These are phyloP conservation scores for Anthopleura xanthogrammica DNA, from an alignment of 92 coral and sea anemone species.

Conservation along the genomic window DNA sequence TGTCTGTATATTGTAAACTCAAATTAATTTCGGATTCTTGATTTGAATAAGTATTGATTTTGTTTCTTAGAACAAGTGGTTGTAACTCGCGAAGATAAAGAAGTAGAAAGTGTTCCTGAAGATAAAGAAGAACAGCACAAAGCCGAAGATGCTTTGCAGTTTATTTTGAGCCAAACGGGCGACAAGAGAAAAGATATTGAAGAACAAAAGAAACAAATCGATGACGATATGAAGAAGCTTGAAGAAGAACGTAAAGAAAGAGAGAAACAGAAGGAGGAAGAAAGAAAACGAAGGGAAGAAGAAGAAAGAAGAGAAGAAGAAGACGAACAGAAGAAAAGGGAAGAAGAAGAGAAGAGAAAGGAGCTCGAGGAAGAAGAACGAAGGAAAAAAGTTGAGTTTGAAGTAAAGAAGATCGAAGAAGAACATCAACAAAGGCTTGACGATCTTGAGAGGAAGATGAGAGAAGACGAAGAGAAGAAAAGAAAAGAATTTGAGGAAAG, in stretches of 20 bases:
- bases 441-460: constrained; percentile 36
- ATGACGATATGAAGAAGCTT: constrained; percentile 55
- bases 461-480: constrained; percentile 57
- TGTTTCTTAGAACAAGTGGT: constrained; percentile 43
- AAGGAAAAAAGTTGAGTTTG: constrained; percentile 35
- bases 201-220: constrained; percentile 49
- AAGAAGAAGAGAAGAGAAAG: constrained; percentile 42
- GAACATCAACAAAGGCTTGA: constrained; percentile 33
- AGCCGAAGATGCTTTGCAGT: constrained; percentile 47
- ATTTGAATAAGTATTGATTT: neutral
- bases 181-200: constrained; percentile 55
- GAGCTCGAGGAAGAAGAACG: constrained; percentile 46
- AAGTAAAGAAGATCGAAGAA: constrained; percentile 38
- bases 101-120: constrained; percentile 26
- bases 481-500: constrained; percentile 41
- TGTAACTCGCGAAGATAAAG: constrained; percentile 40
- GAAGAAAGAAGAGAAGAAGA: constrained; percentile 53
- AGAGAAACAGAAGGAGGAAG: constrained; percentile 48
- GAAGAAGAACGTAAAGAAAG: constrained; percentile 58
- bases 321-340: constrained; percentile 59
- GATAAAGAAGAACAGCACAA: constrained; percentile 43
- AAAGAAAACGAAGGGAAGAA: constrained; percentile 43
- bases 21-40: neutral
- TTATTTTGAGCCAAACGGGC: constrained; percentile 47
- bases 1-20: too few relatives aligned